These are phyloP conservation scores for Meteorus sp. DNA, from an alignment of 1,140 invertebrate genomes.

Conservation along the genomic window DNA sequence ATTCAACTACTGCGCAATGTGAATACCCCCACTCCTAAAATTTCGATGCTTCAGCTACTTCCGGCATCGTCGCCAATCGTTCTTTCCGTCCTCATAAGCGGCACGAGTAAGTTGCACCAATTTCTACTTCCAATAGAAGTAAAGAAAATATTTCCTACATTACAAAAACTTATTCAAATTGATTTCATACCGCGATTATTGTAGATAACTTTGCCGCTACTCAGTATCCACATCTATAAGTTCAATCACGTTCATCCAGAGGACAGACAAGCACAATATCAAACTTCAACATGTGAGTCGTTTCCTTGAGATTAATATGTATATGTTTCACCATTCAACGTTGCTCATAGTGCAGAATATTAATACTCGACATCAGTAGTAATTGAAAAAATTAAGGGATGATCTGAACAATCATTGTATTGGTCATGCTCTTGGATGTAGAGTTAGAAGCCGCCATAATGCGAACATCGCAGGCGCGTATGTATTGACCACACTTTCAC, in stretches of 20 bases:
- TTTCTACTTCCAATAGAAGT: background rate
- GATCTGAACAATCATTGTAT: background rate
- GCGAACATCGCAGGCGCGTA: slow-evolving; percentile 22
- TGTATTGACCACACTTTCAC: slow-evolving; percentile 25
- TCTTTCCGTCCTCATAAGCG: slow-evolving; percentile 50
- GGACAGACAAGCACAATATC: slow-evolving; percentile 35
- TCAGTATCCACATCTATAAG: slow-evolving; percentile 26
- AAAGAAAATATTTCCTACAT: background rate
- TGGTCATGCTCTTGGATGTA: background rate
- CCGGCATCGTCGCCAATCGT: slow-evolving; percentile 32
- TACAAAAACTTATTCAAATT: background rate
- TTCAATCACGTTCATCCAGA: slow-evolving; percentile 20
- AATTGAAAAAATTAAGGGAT: background rate
- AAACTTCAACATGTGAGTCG: slow-evolving; percentile 45
- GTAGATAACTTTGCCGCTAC: slow-evolving; percentile 40
- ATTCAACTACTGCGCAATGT: slow-evolving; percentile 15
- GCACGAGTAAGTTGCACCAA: slow-evolving; percentile 43
- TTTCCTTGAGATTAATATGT: no score
- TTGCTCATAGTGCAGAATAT: no score
- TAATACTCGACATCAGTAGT: no score
- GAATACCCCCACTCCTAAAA: background rate
- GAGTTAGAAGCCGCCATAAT: slow-evolving; percentile 20
- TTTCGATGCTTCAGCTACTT: slow-evolving; percentile 20
- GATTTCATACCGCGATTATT: slow-evolving; percentile 10
- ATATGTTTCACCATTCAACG: no score